Evolutionary conservation across 2,888 invertebrate genomes (phyloP).

Genomic region (Venusia cambrica): DNA sequence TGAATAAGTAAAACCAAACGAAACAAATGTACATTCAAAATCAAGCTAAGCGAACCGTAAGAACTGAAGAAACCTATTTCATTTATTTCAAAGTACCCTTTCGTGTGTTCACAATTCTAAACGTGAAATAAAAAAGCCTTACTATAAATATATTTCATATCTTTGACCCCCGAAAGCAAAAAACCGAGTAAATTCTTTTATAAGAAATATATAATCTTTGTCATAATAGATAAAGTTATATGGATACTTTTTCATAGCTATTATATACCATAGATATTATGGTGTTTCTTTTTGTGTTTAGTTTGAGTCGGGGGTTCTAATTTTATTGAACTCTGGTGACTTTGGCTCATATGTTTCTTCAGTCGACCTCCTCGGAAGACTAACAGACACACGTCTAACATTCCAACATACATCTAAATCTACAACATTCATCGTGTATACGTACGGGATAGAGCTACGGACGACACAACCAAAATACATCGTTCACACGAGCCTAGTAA

Average conservation of each 20-base stretch:
- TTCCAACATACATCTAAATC: conserved; percentile 38
- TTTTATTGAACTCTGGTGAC: conserved; percentile 55
- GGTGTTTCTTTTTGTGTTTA: too few relatives aligned
- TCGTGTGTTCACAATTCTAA: conserved; percentile 34
- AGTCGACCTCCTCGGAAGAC: conserved; percentile 76
- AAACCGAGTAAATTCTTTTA: too few relatives aligned
- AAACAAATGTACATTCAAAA: too few relatives aligned
- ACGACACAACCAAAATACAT: conserved; percentile 51
- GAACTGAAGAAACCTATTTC: conserved; percentile 44
- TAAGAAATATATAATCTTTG: too few relatives aligned
- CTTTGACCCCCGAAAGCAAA: conserved; percentile 2
- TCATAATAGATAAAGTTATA: too few relatives aligned
- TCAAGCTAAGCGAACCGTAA: conserved; percentile 50
- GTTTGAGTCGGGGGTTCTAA: conserved; percentile 31
- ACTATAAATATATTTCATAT: not conserved
- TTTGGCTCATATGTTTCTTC: conserved; percentile 58
- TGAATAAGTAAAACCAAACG: too few relatives aligned
- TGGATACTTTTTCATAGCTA: too few relatives aligned
- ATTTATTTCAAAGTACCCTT: conserved; percentile 50
- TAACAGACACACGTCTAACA: conserved; percentile 42
- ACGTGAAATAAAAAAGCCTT: conserved; percentile 40
- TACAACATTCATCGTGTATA: conserved; percentile 57
- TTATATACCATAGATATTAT: too few relatives aligned
- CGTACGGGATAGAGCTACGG: conserved; percentile 44
- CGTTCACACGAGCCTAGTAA: conserved; percentile 6